phyloP scores from a whole-genome alignment of 2,888 invertebrate genomes.

The Pammene aurita region DNA sequence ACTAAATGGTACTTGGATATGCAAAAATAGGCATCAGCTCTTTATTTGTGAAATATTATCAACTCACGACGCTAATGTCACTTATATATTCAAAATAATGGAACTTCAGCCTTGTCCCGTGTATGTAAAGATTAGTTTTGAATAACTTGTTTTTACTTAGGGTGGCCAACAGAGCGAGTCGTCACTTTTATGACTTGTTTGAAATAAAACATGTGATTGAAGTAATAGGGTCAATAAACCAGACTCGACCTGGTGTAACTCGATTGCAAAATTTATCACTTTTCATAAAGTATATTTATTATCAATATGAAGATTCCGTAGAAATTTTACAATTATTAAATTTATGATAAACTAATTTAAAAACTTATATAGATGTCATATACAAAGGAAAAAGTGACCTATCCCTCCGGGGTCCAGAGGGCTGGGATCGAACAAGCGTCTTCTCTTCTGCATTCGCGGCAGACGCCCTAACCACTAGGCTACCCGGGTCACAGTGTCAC shows the following conservation, averaged over 20 bases:
- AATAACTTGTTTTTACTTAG: constrained; percentile 51
- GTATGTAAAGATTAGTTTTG: constrained; percentile 7
- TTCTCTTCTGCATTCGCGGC: too few relatives aligned
- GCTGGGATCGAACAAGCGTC: too few relatives aligned
- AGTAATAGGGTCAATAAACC: constrained; percentile 42
- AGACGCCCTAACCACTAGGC: too few relatives aligned
- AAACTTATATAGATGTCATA: too few relatives aligned
- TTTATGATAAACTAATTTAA: too few relatives aligned
- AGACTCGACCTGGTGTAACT: background rate
- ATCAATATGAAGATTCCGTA: too few relatives aligned
- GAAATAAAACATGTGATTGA: constrained; percentile 63
- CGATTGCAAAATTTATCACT: background rate
- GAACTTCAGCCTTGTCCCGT: background rate
- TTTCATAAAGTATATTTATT: background rate
- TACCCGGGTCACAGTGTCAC: too few relatives aligned
- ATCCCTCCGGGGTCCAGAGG: too few relatives aligned
- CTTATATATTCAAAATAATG: constrained; percentile 10
- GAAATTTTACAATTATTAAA: too few relatives aligned
- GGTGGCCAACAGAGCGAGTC: constrained; percentile 66
- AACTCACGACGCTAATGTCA: constrained; percentile 1
- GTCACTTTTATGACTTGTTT: constrained; percentile 59
- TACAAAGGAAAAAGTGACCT: too few relatives aligned
- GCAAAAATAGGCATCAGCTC: constrained; percentile 15
- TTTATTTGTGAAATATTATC: constrained; percentile 4
- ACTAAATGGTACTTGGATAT: background rate